Percentiles rank a stretch among this genome's conserved stretches.
Conservation (phyloP, 2,797 vertebrate species). For the Thaleichthys pacificus region DNA sequence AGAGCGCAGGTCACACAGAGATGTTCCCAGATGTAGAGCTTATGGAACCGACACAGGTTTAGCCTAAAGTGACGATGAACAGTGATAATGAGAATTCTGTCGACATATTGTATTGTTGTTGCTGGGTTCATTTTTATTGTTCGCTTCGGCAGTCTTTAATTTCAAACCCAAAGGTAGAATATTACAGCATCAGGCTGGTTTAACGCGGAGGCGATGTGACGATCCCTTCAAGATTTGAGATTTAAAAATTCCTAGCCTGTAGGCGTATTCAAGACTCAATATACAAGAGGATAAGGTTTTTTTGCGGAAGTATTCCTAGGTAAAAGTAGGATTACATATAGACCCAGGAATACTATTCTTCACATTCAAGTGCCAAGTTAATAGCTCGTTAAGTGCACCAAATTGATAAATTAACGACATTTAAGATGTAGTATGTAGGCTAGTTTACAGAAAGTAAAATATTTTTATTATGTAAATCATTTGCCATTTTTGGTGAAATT, state of each 20-base stretch:
- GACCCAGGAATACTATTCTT: not conserved
- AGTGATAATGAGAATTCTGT: not conserved
- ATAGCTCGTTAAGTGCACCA: not conserved
- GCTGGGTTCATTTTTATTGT: no score
- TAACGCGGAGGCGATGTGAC: not conserved
- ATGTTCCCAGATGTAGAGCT: slow-evolving; percentile 51
- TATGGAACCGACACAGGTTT: not conserved
- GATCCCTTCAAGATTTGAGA: no score
- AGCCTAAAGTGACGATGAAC: not conserved
- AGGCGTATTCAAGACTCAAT: no score
- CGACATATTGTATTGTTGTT: no score
- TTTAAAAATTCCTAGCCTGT: no score
- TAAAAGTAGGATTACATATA: not conserved
- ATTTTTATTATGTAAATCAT: not conserved
- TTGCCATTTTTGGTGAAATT: not conserved
- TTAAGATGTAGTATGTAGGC: no score
- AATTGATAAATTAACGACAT: not conserved
- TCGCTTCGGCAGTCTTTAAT: not conserved
- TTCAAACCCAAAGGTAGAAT: not conserved
- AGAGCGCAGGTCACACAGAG: slow-evolving; percentile 39
- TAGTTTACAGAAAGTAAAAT: no score
- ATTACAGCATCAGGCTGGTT: slow-evolving; percentile 2
- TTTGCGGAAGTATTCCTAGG: not conserved
- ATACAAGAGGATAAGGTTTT: not conserved
- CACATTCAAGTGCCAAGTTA: not conserved